These are phyloP conservation scores for Epirrhoe alternata DNA, from an alignment of 2,888 invertebrate genomes.

Conservation along the genomic window DNA sequence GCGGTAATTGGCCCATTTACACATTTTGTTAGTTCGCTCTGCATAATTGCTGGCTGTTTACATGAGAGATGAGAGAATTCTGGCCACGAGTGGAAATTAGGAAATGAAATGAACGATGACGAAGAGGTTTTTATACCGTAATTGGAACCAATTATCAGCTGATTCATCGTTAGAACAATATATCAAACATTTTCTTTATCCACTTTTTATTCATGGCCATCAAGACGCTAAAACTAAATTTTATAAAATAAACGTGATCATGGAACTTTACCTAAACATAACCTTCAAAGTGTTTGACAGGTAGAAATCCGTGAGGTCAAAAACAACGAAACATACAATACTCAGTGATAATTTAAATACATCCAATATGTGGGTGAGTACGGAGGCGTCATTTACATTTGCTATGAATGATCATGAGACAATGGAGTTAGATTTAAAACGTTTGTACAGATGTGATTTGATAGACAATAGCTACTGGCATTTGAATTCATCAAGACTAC, in stretches of 20 bases:
- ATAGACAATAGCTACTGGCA: slow-evolving; percentile 52
- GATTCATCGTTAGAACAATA: slow-evolving; percentile 11
- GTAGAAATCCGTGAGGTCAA: slow-evolving; percentile 49
- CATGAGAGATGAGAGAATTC: slow-evolving; percentile 71
- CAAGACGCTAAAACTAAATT: background rate
- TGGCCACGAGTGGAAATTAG: slow-evolving; percentile 63
- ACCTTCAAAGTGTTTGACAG: slow-evolving; percentile 17
- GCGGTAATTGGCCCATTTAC: slow-evolving; percentile 85
- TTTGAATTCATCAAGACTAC: slow-evolving; percentile 50
- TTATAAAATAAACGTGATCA: background rate
- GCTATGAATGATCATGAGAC: slow-evolving; percentile 58
- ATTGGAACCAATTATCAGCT: slow-evolving; percentile 25
- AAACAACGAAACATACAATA: slow-evolving; percentile 14
- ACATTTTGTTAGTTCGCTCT: slow-evolving; percentile 80
- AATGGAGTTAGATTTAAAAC: slow-evolving; percentile 57
- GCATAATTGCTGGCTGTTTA: slow-evolving; percentile 81
- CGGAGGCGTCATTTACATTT: slow-evolving; percentile 59
- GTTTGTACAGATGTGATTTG: slow-evolving; percentile 51
- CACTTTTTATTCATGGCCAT: too few species aligned
- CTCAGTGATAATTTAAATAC: slow-evolving; percentile 28
- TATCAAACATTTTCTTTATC: background rate
- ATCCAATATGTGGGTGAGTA: slow-evolving; percentile 50
- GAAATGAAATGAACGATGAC: slow-evolving; percentile 53
- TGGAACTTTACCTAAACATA: background rate
- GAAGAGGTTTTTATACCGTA: slow-evolving; percentile 24